Conservation (phyloP, 2,113 vertebrate species). For the Otis tarda region DNA sequence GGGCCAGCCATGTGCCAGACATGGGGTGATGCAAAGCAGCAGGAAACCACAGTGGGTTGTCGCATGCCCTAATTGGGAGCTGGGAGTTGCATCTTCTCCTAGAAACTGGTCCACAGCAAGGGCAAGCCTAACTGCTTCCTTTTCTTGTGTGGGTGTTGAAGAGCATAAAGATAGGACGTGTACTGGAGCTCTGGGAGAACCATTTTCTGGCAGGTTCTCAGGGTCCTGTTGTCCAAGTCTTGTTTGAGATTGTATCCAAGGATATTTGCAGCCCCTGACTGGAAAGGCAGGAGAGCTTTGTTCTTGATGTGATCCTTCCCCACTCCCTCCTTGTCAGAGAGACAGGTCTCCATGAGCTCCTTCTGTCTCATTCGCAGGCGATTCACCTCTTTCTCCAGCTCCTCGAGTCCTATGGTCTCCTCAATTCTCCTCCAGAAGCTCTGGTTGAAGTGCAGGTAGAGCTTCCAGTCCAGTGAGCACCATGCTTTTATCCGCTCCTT, state of each 20-base stretch:
- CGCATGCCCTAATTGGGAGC: not conserved
- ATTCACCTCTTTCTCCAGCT: conserved; percentile 76
- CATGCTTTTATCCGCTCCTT: conserved; percentile 73
- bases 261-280: conserved; percentile 81
- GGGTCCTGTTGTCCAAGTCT: conserved; percentile 60
- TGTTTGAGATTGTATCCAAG: conserved; percentile 84
- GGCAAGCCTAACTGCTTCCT: conserved; percentile 10
- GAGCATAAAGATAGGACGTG: conserved; percentile 70
- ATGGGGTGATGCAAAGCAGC: fast-evolving
- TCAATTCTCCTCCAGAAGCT: conserved; percentile 83
- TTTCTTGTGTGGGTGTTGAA: conserved; percentile 78
- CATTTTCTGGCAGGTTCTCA: conserved; percentile 72
- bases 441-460: conserved; percentile 87
- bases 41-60: not conserved
- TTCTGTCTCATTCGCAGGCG: conserved; percentile 62
- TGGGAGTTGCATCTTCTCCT: not conserved
- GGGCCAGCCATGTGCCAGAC: fast-evolving
- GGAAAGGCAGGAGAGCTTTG: conserved; percentile 76
- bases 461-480: conserved; percentile 85
- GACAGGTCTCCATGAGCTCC: conserved; percentile 75
- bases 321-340: conserved; percentile 69
- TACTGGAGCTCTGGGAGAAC: conserved; percentile 86
- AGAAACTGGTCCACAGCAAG: not conserved
- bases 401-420: conserved; percentile 58
- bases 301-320: conserved; percentile 65